A percentile compares a stretch with the other conserved stretches of the same genome.
phyloP scores from a whole-genome alignment of 2,113 vertebrate species.

The Pagrus major region DNA sequence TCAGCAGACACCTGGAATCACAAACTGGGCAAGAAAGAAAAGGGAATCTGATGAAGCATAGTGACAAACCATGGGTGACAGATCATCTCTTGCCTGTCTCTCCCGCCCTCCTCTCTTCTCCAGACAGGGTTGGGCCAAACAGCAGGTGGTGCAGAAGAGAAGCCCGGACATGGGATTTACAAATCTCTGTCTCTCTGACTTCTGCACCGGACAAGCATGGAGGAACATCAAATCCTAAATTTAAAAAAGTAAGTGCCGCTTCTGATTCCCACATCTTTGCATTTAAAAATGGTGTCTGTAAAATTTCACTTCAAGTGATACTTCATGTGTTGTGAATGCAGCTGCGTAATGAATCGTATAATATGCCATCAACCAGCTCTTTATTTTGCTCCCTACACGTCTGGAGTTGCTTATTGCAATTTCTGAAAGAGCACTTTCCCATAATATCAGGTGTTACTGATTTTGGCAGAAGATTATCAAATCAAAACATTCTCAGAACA shows the following conservation, averaged over 20 bases:
- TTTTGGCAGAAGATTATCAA: background rate
- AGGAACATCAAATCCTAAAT: conserved; percentile 47
- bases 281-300: background rate
- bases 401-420: background rate
- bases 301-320: background rate
- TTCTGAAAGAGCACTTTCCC: background rate
- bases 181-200: conserved; percentile 71
- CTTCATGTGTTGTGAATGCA: background rate
- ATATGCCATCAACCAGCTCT: conserved; percentile 25
- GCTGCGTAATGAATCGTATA: conserved; percentile 1
- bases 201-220: conserved; percentile 56
- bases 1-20: background rate
- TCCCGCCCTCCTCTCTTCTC: conserved; percentile 59
- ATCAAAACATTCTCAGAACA: background rate
- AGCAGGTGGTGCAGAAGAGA: conserved; percentile 83
- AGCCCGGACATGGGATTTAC: conserved; percentile 74
- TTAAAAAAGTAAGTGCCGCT: conserved; percentile 73
- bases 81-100: conserved; percentile 47
- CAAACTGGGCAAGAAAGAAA: background rate
- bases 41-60: conserved; percentile 34
- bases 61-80: conserved; percentile 45
- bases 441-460: background rate
- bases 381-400: conserved; percentile 13
- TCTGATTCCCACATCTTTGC: conserved; percentile 2
- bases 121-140: conserved; percentile 76